phyloP scores from a whole-genome alignment of 1,140 invertebrate species.

The Drosophila leontia region DNA sequence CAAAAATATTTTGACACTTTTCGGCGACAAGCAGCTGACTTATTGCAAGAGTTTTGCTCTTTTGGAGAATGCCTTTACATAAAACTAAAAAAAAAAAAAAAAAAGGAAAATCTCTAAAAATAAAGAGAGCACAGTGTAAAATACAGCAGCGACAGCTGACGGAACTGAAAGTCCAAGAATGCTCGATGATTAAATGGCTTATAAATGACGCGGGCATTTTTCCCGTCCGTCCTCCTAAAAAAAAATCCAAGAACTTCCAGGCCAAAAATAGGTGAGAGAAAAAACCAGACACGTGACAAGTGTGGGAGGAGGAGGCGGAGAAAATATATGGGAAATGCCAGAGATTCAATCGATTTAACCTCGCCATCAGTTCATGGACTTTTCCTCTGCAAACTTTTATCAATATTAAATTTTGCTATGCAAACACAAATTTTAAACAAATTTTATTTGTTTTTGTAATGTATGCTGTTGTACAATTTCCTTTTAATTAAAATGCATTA shows the following conservation, averaged over 20 bases:
- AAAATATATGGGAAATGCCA: slow-evolving; percentile 15
- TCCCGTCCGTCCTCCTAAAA: background rate
- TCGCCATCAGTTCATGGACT: slow-evolving; percentile 5
- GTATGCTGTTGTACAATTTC: background rate
- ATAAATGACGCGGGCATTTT: slow-evolving; percentile 69
- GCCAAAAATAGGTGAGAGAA: slow-evolving; percentile 55
- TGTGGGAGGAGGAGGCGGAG: background rate
- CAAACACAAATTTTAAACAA: slow-evolving; percentile 31
- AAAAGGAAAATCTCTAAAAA: slow-evolving; percentile 17
- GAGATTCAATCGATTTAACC: slow-evolving; percentile 6
- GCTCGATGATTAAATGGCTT: slow-evolving; percentile 72
- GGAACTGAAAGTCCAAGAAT: slow-evolving; percentile 57
- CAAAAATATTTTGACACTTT: slow-evolving; percentile 80
- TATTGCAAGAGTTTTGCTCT: slow-evolving; percentile 64
- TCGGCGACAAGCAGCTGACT: slow-evolving; percentile 73
- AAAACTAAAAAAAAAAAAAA: slow-evolving; percentile 7
- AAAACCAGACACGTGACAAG: slow-evolving; percentile 11
- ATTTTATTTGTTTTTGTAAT: slow-evolving; percentile 12
- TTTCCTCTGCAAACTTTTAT: slow-evolving; percentile 25
- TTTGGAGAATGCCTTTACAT: slow-evolving; percentile 30
- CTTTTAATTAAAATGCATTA: slow-evolving; percentile 60
- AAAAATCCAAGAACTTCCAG: slow-evolving; percentile 22
- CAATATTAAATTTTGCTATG: slow-evolving; percentile 28
- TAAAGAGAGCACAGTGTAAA: slow-evolving; percentile 44
- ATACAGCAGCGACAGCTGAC: slow-evolving; percentile 65